Base-by-base conservation (phyloP, 1,140 invertebrate species). In the Leptinotarsa texana region DNA sequence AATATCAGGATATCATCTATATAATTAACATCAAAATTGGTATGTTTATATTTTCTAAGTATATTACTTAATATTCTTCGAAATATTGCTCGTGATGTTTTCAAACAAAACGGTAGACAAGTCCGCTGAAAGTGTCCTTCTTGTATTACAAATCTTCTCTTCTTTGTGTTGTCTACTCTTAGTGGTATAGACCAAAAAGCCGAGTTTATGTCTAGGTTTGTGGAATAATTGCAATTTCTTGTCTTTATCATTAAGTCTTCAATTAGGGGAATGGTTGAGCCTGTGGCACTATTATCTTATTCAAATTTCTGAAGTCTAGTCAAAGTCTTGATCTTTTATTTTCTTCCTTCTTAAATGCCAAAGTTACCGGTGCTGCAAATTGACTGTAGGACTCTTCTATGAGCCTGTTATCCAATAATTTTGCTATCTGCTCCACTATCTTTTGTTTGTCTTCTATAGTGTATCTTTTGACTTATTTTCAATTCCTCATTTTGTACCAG, bases 131-230 rank as follows among this genome's bases (percentile, higher is more conserved):
- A 84, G 69, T 83, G 80, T 13, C 84, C 82, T 65, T 83, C 76
- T 65, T 86, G 84, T 71, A 82, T 83, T 17, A 86, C 79, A 79
- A 86, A 84, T 22, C 67, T 82, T 22, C 82, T 84, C 73, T 86
- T 85, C 6, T 81, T 6, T 76, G 82, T 82, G 72, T 86, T 82
- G 77, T 81, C 68, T 33, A 80, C 75, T 78, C 72, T 66, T 17
- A 76, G 13, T 61, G 83, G 82, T 13, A 85, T 84, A 17, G 83
- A 84, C 84, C 83, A 86, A 74, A 85, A 86, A 15, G 84, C 85
- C 13, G 83, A 84, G 77, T 84, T 85, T 57, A 85, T 22, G 22
- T 22, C 22, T 22, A 22, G 22, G 1, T 22, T 57, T 15, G 3
- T 57, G 4, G 4, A 57, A 57, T 15, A 57, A 15, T 57, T 57